Evolutionary conservation across 2,113 vertebrate species (phyloP), one percentile per base, ranked within the genome.

Genomic region (Alosa alosa): DNA sequence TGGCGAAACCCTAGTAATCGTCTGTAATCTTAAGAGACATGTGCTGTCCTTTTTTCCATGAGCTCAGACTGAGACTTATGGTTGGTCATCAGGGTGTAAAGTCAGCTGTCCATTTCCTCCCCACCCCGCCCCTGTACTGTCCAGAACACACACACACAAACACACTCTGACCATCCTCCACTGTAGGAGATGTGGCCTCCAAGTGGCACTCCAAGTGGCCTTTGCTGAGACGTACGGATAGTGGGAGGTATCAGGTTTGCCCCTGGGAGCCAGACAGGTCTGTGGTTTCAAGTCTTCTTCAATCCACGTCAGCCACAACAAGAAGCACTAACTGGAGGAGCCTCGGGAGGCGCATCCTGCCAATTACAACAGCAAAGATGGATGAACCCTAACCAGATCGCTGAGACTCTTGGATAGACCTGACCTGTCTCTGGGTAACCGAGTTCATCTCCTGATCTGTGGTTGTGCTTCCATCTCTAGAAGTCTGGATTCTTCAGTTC

Each of bases 291-390:
- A 55, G 64, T 39, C 83, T 82, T 44, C 72, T 78, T 85, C 72
- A 72, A 85, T 85, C 84, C 81, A 85, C n/a, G 81, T 85, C 86
- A 87, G 22, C 81, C 81, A 82, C 52, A 36, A 84, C 44, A 72
- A 82, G 83, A n/a, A 20, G 46, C 75, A 64, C 83, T 84, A 81
- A 84, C 45, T 18, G 13, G 68, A 82, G 47, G 47, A 44, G 81
- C 36, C 25, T 41, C 31, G 8, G 39, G 31, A 17, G 72, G 4
- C 36, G 20, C 25, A 78, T 39, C 72, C 72, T 78, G 72, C 31
- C 72, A 78, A 78, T 78, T 17, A 39, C 10, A 78, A 36, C 3
- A 78, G 72, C 10, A 39, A 39, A 78, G 72, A 78, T 39, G 31
- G 72, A 78, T 78, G 36, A 78, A 5, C 31, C 36, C 72, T 17